Evolutionary conservation across 2,797 vertebrate species (phyloP), one percentile per base, ranked within the genome.

Genomic region (Enteromius mattozi): DNA sequence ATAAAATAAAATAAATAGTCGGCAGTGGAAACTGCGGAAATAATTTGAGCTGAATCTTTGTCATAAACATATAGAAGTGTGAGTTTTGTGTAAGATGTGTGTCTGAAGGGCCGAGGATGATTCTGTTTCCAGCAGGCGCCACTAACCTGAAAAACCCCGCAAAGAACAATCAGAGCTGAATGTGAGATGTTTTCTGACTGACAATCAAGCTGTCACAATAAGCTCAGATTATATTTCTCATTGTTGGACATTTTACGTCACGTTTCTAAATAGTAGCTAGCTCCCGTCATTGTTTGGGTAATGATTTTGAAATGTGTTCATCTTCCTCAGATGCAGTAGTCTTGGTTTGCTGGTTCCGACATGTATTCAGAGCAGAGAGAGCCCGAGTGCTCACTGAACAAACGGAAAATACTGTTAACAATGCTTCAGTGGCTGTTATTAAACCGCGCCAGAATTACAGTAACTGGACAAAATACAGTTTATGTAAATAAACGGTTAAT

Each of bases 121-220:
- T n/a, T 33, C 17, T 9, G 40, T 70, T 13, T 70, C 42, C 78
- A 59, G 19, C 10, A 61, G 68, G 54, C 69, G 69, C 69, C 80
- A 72, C 24, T 6, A 12, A 21, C 80, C 59, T 35, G 12, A 81
- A 16, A 10, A 63, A n/a, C 24, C 68, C 16, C 12, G 10, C 2
- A 24, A 12, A 74, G 16, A 30, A 63, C 56, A 45, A 30, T 61
- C 40, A n/a, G 10, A 40, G 4, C 33, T 6, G 54, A 47, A 6
- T 33, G 24, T 1, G 40, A 63, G 27, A 61, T 33, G 37, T 61
- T 72, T 56, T 71, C 24, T 30, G n/a, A 59, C 5, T 59, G 6
- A 42, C 56, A 21, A 69, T 6, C 27, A n/a, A 47, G 33, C 68
- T 61, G 68, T 61, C 69, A 72, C 69, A 81, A 72, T 72, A 72